phyloP scores from a whole-genome alignment of 1,140 invertebrate genomes.

The Aphis gossypii region DNA sequence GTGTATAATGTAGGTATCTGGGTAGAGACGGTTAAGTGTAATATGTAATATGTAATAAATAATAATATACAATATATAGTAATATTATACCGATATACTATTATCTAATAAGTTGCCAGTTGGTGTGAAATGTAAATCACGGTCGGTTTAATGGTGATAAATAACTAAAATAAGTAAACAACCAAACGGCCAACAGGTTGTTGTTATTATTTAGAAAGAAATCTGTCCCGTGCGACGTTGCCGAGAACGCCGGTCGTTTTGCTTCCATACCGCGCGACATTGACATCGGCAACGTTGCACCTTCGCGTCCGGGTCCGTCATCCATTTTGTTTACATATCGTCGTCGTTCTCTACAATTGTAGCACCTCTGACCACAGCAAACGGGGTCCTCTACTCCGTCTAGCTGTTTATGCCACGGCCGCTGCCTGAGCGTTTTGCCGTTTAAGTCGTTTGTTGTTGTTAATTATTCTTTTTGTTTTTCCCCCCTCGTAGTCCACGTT shows the following conservation, averaged over 20 bases:
- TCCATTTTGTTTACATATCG: conserved; percentile 54
- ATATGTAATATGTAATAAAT: too few relatives aligned
- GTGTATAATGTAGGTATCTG: too few relatives aligned
- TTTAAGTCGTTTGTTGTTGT: neutral
- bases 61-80: too few relatives aligned
- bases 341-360: neutral
- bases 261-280: neutral
- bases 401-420: neutral
- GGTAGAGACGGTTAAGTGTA: too few relatives aligned
- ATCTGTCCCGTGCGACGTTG: neutral
- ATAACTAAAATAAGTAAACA: neutral
- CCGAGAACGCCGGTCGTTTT: neutral
- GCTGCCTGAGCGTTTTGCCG: neutral
- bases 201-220: conserved; percentile 23
- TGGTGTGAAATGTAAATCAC: too few relatives aligned
- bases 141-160: too few relatives aligned
- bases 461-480: neutral
- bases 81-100: too few relatives aligned
- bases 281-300: neutral
- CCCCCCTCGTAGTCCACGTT: neutral
- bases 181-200: neutral
- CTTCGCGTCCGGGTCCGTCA: conserved; percentile 18
- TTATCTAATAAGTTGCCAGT: too few relatives aligned
- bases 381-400: neutral
- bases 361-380: neutral